Percentiles rank a stretch among this genome's conserved stretches.
phyloP scores from a whole-genome alignment of 2,113 vertebrate genomes.

The Stercorarius parasiticus region DNA sequence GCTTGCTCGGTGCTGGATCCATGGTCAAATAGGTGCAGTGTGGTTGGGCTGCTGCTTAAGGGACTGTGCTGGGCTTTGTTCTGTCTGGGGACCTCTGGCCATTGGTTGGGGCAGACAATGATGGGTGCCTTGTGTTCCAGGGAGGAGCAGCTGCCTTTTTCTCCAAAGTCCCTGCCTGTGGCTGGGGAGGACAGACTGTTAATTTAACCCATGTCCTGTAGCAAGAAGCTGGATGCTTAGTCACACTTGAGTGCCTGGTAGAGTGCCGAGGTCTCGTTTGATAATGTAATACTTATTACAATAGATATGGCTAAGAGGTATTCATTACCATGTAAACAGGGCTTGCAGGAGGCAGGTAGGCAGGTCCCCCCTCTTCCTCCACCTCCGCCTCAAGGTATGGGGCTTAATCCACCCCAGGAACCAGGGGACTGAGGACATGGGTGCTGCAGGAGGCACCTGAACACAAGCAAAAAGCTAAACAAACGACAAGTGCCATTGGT shows the following conservation, averaged over 20 bases:
- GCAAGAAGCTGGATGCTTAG: background rate
- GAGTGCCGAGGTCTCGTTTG: background rate
- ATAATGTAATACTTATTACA: background rate
- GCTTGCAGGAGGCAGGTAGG: background rate
- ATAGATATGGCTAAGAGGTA: background rate
- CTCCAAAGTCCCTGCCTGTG: background rate
- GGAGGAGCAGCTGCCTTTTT: background rate
- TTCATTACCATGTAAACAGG: background rate
- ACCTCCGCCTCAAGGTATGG: background rate
- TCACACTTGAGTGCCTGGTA: background rate
- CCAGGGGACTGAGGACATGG: background rate
- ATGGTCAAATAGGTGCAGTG: background rate
- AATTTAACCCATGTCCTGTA: background rate
- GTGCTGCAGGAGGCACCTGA: background rate
- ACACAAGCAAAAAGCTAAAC: background rate
- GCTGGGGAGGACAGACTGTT: background rate
- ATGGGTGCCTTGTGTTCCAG: background rate
- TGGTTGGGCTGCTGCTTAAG: background rate
- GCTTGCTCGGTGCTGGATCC: background rate
- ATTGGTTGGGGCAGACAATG: background rate
- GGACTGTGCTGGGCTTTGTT: background rate
- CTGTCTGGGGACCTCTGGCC: background rate
- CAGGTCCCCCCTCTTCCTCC: background rate
- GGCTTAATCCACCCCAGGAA: background rate
- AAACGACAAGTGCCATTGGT: background rate